Evolutionary conservation across 1,140 invertebrate species (phyloP).

Genomic region (Bradynema listronoti): DNA sequence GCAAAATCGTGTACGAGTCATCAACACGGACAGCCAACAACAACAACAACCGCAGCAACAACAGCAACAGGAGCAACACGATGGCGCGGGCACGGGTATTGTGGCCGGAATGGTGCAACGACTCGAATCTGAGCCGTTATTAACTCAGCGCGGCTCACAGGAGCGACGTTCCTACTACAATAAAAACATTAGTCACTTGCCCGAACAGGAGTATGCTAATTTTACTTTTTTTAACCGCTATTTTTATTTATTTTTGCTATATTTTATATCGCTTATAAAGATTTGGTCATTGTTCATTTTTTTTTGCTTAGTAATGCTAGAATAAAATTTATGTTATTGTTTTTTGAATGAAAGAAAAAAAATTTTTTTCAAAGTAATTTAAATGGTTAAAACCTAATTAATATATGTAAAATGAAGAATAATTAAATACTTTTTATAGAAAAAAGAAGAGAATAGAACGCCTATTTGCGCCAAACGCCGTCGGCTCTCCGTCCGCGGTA

Average conservation of each 20-base stretch:
- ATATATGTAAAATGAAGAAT: neutral
- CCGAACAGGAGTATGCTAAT: slow-evolving; percentile 25
- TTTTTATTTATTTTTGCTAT: slow-evolving; percentile 20
- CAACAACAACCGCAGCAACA: slow-evolving; percentile 19
- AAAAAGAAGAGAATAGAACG: slow-evolving; percentile 38
- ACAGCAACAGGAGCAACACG: neutral
- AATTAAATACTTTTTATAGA: slow-evolving; percentile 12
- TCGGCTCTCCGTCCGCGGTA: no score
- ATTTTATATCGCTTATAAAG: neutral
- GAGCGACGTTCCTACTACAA: slow-evolving; percentile 32
- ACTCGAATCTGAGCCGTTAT: slow-evolving; percentile 14
- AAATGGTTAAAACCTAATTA: neutral
- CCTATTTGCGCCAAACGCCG: slow-evolving; percentile 27
- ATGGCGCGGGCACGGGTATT: neutral
- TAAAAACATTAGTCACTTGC: slow-evolving; percentile 11
- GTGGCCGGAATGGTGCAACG: neutral
- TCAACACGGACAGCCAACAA: slow-evolving; percentile 19
- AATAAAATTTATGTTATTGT: neutral
- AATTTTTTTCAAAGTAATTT: neutral
- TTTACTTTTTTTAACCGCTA: no score
- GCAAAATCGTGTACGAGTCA: neutral
- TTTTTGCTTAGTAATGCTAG: slow-evolving; percentile 12
- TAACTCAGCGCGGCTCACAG: slow-evolving; percentile 21
- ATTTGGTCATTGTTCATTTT: neutral
- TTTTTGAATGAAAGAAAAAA: neutral